Base-by-base conservation (phyloP, 2,888 invertebrate genomes). In the Andrena flavipes region DNA sequence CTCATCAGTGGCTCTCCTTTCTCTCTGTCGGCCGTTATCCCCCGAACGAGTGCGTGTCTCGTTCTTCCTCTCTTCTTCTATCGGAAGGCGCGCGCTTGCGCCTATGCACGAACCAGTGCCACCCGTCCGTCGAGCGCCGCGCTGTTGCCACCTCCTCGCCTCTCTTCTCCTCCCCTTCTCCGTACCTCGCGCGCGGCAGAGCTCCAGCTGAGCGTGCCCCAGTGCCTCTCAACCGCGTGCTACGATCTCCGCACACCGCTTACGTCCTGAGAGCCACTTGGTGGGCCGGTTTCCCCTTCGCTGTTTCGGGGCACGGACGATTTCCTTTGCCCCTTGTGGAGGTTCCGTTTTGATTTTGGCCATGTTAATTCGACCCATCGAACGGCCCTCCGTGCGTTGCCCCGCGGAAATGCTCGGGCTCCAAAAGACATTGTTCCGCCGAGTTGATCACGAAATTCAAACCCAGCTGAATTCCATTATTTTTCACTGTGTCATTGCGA, bases 141-240 rank as follows among this genome's bases (percentile, higher is more conserved):
- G 92, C 92, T 91, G 93, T 92, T 93, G 93, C 92, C 92, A 89
- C 89, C 90, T 91, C 89, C 76, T 85, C 89, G 87, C 84, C 87
- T 82, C 84, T 82, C 83, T 86, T 82, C 88, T 86, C 86, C 80
- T 82, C 88, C 26, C 74, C 83, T 76, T 76, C 68, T 23, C 68
- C 8, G 82, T 81, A 75, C 81, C 88, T 85, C 85, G 84, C 71
- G 72, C 86, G 84, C 73, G 72, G 56, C 76, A 80, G 86, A 88
- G 87, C 88, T 87, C 90, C 92, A 91, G 91, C 91, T 91, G 91
- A 90, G 91, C 86, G 84, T 87, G 83, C 84, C 64, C 63, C 89
- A 91, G 89, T 76, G 90, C 88, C 86, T 87, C 90, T 89, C 91
- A 91, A 91, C 77, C 8, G 8, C 8, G 60, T 68, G 65, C 49